A percentile compares a stretch with the other conserved stretches of the same genome.
These are phyloP conservation scores for Penelope pileata DNA, from an alignment of 2,113 vertebrate species.

Conservation along the genomic window DNA sequence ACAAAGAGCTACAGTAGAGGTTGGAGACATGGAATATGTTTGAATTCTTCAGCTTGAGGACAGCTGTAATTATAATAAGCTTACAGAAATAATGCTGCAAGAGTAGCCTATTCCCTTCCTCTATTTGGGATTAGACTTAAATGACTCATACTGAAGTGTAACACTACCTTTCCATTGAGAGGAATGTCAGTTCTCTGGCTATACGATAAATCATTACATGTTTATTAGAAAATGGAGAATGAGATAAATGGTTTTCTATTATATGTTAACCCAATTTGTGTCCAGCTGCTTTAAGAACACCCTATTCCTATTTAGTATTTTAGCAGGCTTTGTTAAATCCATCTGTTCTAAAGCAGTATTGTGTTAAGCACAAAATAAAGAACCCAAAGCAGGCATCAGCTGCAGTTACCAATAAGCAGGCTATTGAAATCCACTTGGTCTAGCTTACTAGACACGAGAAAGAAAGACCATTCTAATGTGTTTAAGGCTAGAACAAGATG, in stretches of 20 bases:
- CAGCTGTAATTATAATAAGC: conserved; percentile 52
- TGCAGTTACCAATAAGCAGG: conserved; percentile 50
- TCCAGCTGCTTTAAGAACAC: conserved; percentile 59
- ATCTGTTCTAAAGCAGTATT: conserved; percentile 61
- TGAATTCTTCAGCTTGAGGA: conserved; percentile 42
- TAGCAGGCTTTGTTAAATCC: conserved; percentile 53
- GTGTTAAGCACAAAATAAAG: conserved; percentile 59
- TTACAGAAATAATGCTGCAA: conserved; percentile 34
- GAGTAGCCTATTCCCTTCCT: background rate
- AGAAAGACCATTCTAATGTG: conserved; percentile 40
- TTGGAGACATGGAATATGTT: background rate
- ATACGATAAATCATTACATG: conserved; percentile 31
- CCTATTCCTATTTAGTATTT: conserved; percentile 33
- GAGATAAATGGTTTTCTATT: background rate
- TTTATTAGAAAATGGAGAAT: conserved; percentile 38
- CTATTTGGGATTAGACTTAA: conserved; percentile 8
- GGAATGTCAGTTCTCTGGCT: conserved; percentile 23
- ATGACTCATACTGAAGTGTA: conserved; percentile 3
- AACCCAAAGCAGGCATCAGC: conserved; percentile 40
- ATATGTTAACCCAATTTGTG: conserved; percentile 35
- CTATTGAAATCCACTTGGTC: conserved; percentile 51
- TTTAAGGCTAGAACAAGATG: conserved; percentile 61
- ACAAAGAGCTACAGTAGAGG: conserved; percentile 33
- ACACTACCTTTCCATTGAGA: conserved; percentile 40
- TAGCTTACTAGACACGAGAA: conserved; percentile 10